Evolutionary conservation across 1,140 invertebrate species (phyloP), one percentile per base, ranked within the genome.

Genomic region (Drosophila rhopaloa): DNA sequence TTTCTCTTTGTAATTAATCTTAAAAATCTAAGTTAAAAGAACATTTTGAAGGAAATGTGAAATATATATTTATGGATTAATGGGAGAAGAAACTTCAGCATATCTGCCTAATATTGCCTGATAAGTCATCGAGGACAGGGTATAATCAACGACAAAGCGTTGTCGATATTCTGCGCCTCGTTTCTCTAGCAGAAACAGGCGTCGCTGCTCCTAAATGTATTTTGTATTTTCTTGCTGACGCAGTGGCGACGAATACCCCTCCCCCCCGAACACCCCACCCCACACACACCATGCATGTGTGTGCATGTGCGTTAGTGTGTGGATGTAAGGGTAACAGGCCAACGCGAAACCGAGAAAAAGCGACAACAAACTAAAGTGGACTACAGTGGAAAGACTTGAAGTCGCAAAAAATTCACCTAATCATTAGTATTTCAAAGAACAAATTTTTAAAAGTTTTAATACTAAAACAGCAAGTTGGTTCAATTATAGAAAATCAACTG

Each of bases 141-240:
- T 59, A 60, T 43, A 5, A 60, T 62, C 59, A 60, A 62, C 60
- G 38, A 43, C 54, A 62, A 43, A 41, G 60, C 55, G 54, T 41
- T 62, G 60, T 60, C 60, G 58, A 62, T 60, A 62, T 62, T 62
- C 16, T 62, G 60, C 60, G 60, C 60, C 38, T 43, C 60, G 60
- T 59, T 62, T 66, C 35, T 16, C 43, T 47, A 43, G 14, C 55
- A 65, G 54, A 65, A 65, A 50, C 44, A 32, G 13, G 44, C 51
- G 14, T 27, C 41, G 59, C 57, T 63, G 40, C 50, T 56, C 73
- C 62, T 62, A 53, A 81, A 32, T 46, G 53, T 32, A 32, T 32
- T 32, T 32, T 32, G 29, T 72, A 77, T 85, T 84, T 84, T 84
- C 81, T 73, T 81, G 81, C 81, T 84, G 81, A 84, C 81, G 81